These are phyloP conservation scores for Pedetes capensis DNA, from an alignment of 2,113 vertebrate genomes.

Conservation along the genomic window DNA sequence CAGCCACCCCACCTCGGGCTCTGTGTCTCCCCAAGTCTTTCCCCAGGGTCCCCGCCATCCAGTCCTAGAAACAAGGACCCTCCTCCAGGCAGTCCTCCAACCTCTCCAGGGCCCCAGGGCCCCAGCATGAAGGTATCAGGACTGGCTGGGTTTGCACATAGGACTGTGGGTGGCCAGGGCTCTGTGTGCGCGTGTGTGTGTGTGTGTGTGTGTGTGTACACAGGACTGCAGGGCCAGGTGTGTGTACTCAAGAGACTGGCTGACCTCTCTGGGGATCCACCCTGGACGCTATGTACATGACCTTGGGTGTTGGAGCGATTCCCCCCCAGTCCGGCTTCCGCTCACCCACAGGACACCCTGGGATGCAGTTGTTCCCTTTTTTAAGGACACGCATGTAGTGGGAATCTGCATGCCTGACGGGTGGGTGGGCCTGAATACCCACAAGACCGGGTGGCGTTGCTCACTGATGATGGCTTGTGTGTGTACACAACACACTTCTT, in stretches of 20 bases:
- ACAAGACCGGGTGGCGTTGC: no score
- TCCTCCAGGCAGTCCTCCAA: constrained; percentile 48
- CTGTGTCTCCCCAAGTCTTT: constrained; percentile 34
- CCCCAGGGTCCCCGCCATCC: constrained; percentile 61
- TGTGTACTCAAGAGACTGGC: neutral
- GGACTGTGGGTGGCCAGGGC: neutral
- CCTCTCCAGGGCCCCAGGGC: constrained; percentile 59
- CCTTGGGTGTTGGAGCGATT: no score
- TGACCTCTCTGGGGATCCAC: neutral
- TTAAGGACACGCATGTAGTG: neutral
- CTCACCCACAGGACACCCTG: neutral
- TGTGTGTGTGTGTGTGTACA: no score
- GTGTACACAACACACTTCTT: accelerated
- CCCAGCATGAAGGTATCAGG: constrained; percentile 61
- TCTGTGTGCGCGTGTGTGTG: neutral
- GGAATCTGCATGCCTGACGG: neutral
- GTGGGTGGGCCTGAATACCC: no score
- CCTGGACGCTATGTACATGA: neutral
- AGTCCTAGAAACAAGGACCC: constrained; percentile 61
- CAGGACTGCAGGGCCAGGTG: neutral
- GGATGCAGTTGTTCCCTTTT: neutral
- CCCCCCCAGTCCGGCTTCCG: neutral
- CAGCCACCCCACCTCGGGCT: neutral
- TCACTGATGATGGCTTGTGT: neutral
- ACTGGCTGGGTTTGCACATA: neutral